These are phyloP conservation scores for Carassius gibelio DNA, from an alignment of 2,113 vertebrate genomes.

Conservation along the genomic window DNA sequence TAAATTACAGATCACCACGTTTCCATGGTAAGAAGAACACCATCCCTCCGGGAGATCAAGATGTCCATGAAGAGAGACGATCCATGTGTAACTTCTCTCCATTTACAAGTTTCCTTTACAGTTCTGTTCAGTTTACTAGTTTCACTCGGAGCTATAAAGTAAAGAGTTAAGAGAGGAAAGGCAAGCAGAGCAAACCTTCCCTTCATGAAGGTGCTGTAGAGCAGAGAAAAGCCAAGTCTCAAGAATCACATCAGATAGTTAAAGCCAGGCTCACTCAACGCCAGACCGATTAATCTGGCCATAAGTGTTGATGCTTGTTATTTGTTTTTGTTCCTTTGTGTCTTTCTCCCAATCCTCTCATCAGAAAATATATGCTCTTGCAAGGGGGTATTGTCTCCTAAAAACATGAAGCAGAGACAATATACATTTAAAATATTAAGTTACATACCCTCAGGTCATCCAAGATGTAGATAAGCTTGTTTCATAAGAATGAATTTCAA, in stretches of 20 bases:
- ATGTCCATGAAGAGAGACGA: neutral
- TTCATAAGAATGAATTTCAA: too few species aligned
- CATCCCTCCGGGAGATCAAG: neutral
- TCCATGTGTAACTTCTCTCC: slow-evolving; percentile 10
- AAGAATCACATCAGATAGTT: slow-evolving; percentile 17
- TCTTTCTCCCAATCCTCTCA: slow-evolving; percentile 1
- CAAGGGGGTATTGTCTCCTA: slow-evolving; percentile 29
- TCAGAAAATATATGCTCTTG: neutral
- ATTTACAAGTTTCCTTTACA: neutral
- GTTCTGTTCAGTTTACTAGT: neutral
- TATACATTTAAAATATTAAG: neutral
- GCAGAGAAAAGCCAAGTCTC: slow-evolving; percentile 27
- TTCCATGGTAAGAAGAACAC: neutral
- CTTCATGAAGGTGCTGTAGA: slow-evolving; percentile 12
- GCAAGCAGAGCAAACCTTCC: slow-evolving; percentile 27
- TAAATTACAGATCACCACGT: neutral
- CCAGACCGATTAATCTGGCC: neutral
- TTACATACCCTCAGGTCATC: too few species aligned
- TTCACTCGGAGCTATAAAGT: slow-evolving; percentile 18
- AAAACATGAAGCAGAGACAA: neutral
- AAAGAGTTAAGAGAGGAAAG: slow-evolving; percentile 29
- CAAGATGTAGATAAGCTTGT: too few species aligned
- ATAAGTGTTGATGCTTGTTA: slow-evolving; percentile 16
- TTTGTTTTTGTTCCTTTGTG: neutral
- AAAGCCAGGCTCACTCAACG: neutral